phyloP scores from a whole-genome alignment of 2,113 vertebrate species.

The Carollia perspicillata region DNA sequence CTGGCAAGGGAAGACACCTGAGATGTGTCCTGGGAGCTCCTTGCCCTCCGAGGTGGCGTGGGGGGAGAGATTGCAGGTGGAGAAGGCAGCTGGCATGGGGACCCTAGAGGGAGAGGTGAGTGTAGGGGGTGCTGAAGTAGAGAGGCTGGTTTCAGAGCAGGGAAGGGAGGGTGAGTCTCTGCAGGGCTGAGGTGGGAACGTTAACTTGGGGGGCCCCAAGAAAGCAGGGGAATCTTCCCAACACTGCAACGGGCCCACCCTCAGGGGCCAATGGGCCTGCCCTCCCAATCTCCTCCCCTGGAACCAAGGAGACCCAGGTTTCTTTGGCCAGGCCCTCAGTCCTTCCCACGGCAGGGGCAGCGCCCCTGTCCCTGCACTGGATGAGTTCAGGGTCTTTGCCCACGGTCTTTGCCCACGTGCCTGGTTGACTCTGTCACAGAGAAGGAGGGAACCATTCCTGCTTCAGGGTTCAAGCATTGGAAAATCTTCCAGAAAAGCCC shows the following conservation, averaged over 20 bases:
- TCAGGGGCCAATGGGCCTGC: background rate
- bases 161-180: slow-evolving; percentile 11
- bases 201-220: background rate
- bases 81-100: background rate
- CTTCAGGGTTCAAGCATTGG: background rate
- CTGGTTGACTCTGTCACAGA: background rate
- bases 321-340: background rate
- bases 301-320: background rate
- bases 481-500: background rate
- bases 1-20: background rate
- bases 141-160: background rate
- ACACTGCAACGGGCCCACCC: background rate
- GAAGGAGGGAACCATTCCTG: background rate
- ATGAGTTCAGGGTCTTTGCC: background rate
- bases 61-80: background rate
- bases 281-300: background rate
- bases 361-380: background rate
- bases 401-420: background rate
- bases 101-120: background rate
- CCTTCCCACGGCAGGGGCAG: background rate
- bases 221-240: background rate
- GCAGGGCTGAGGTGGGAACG: background rate
- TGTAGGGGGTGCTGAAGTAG: background rate
- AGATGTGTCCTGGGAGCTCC: background rate
- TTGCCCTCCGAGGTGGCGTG: background rate